Base-by-base conservation (phyloP, 2,113 vertebrate genomes). In the Agapornis roseicollis region DNA sequence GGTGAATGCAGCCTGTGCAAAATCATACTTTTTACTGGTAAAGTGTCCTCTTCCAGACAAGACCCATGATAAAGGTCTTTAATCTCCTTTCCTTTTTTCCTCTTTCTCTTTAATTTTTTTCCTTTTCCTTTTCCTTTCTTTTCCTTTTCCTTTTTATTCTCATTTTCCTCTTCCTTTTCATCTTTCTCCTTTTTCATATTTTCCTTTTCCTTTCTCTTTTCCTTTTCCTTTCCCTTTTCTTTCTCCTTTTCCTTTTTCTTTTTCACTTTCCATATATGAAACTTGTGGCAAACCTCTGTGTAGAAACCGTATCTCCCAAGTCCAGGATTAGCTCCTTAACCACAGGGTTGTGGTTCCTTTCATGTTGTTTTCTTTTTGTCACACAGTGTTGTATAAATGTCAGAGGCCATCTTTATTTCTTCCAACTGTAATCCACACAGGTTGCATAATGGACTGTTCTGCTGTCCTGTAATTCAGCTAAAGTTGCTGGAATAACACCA, bases 161-260 rank as follows among this genome's bases (percentile, higher is more conserved):
- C 14, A 23, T 18, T 7, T 24, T 13, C 11, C 6, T 15, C n/a
- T 9, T 5, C 13, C 4, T 14, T 23, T 23, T 14, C 12, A 16
- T 53, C 20, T 9, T 49, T 11, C 9, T 31, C 3, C 1, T 37
- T 8, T 9, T 7, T 35, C 4, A 11, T 31, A 31, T 23, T 50
- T 47, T 11, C 9, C 3, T 42, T 10, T 14, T 3, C 31, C 4
- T 27, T 2, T 18, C 8, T 4, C 0, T 18, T 7, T 22, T 24
- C 2, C 1, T 4, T 17, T 4, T 8, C 5, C 2, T 1, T 6
- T 18, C 7, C 3, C 1, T 9, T 11, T 9, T 10, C 3, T 1
- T 15, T 41, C 10, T 33, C 2, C 11, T 39, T 12, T 2, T 28
- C 6, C 5, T 23, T 18, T 64, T 7, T 6, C 44, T 33, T 39